Evolutionary conservation across 2,113 vertebrate genomes (phyloP), one percentile per base, ranked within the genome.

Genomic region (Scalopus aquaticus): DNA sequence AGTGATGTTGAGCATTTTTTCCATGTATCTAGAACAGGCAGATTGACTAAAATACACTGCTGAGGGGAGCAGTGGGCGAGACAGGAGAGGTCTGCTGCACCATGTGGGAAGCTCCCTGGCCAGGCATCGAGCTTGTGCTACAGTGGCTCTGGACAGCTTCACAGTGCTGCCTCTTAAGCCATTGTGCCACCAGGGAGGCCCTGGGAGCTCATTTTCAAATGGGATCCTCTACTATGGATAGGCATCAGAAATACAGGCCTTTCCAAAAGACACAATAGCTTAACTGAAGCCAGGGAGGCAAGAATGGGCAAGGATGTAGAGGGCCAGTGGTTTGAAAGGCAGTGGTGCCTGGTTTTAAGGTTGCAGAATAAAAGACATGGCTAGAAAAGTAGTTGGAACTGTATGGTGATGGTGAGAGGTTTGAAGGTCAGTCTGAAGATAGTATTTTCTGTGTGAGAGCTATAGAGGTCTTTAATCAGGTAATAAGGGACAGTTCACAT

Each of bases 321-420:
- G 64, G 13, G 69, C 10, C 22, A 54, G 87, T 93, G 51, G 11
- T 82, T 83, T 83, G 37, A 87, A 51, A 82, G 54, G 7, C 24
- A 20, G 0, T 69, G 37, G 6, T 87, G 24, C 70, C 44, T 89
- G 54, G 13, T 58, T 89, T 26, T 80, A 58, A 91, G 54, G 51
- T 62, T 83, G 42, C 12, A 77, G 60, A 93, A 51, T 65, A 69
- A 42, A 86, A 67, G 28, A 72, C 9, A 37, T 54, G 67, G 35
- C 64, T 96, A 51, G 39, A 77, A 78, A 56, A 62, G 51, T 94
- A 78, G n/a, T 49, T 91, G 16, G 49, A 89, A 56, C 54, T 42
- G 32, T 12, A 8, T 51, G 13, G n/a, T 82, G 8, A 93, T 42
- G 15, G 15, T 22, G n/a, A n/a, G n/a, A n/a, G n/a, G n/a, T 54